Conservation (phyloP, 2,888 invertebrate genomes). For the Polyploca ridens region DNA sequence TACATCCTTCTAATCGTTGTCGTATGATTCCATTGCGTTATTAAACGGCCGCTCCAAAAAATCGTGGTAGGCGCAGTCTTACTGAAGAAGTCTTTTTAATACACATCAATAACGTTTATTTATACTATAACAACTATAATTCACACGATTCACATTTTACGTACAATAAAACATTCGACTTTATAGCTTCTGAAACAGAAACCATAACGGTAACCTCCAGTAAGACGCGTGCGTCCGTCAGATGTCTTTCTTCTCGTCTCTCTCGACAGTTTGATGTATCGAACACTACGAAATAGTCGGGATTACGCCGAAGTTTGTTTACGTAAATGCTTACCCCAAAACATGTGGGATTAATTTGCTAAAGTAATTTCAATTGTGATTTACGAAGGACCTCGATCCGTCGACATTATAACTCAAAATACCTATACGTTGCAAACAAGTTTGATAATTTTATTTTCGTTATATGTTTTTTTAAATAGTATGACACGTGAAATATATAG, state of each 20-base stretch:
- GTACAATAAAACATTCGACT: background rate
- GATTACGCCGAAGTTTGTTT: slow-evolving; percentile 5
- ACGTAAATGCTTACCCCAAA: background rate
- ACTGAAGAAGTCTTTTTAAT: too few species aligned
- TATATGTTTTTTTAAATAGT: background rate
- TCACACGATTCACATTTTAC: too few species aligned
- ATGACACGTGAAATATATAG: background rate
- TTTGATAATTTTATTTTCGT: background rate
- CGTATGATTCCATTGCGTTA: too few species aligned
- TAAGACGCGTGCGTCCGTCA: background rate
- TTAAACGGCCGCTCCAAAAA: too few species aligned
- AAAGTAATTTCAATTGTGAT: slow-evolving; percentile 6
- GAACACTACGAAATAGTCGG: slow-evolving; percentile 2
- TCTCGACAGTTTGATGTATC: slow-evolving; percentile 7
- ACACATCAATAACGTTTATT: background rate
- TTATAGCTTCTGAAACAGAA: background rate
- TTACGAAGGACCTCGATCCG: slow-evolving; percentile 3
- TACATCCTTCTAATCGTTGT: background rate
- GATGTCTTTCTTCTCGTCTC: slow-evolving; percentile 8
- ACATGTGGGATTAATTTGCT: background rate
- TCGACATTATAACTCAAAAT: background rate
- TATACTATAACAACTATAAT: background rate
- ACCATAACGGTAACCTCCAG: background rate
- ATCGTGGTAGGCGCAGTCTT: too few species aligned
- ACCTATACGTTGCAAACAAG: background rate